Evolutionary conservation across 2,888 invertebrate genomes (phyloP).

Genomic region (Metallyticus violacea): DNA sequence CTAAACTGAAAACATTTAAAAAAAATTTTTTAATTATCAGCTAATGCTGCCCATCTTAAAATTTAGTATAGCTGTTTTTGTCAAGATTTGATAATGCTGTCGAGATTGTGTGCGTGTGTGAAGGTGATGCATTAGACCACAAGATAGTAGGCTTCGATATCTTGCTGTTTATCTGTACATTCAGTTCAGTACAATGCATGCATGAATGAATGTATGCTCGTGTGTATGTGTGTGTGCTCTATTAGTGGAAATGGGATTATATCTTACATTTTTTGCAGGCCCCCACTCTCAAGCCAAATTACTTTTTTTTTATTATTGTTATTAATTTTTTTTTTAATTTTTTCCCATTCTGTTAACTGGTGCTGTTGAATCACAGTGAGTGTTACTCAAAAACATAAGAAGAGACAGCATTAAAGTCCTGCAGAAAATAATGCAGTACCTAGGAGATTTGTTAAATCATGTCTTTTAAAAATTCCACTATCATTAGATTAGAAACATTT

Average conservation of each 20-base stretch:
- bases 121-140: not conserved
- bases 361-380: not conserved
- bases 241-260: not conserved
- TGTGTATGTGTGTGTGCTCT: not conserved
- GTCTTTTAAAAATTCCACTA: not conserved
- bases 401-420: not conserved
- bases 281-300: not conserved
- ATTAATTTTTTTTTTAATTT: no score
- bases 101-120: not conserved
- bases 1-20: not conserved
- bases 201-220: no score
- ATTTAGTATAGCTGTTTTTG: not conserved
- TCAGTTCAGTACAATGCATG: not conserved
- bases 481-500: not conserved
- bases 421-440: not conserved
- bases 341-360: not conserved
- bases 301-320: not conserved
- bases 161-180: not conserved
- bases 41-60: not conserved
- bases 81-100: not conserved
- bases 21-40: not conserved
- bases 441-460: not conserved
- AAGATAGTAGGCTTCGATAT: not conserved
- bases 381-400: not conserved
- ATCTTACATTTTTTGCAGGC: not conserved